Base-by-base conservation (phyloP, 1,140 invertebrate genomes). In the Proctacanthus coquilletti region DNA sequence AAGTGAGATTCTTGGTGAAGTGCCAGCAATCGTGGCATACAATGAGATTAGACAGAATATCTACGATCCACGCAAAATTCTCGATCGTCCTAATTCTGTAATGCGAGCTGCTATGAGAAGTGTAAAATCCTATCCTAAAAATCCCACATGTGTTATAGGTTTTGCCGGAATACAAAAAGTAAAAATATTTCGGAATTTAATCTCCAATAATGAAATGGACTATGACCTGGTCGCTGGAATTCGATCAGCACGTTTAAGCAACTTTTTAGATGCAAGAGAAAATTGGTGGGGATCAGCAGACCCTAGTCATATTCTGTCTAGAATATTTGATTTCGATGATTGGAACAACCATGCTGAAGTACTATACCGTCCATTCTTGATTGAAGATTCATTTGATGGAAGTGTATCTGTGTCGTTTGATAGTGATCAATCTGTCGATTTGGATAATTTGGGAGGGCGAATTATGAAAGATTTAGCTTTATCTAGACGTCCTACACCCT, bases 311-410 rank as follows among this genome's bases (percentile, higher is more conserved):
- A 97, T 99, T 19, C 69, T 75, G 43, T 69, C 76, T 33, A 72
- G 79, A 53, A 95, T 99, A 46, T 98, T 99, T 60, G 96, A 98
- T 65, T 97, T 98, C 66, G 92, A 99, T 60, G 94, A 98, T 54
- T 98, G 95, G 95, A 99, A 98, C 56, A 89, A 91, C 62, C 93
- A 92, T 59, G 91, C 92, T 0, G 74, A 93, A 23, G 92, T 91
- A 0, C 70, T 79, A 14, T 98, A 83, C 60, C 70, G 75, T 40
- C 94, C 93, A 0, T 98, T 79, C 60, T 68, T 96, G 25, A 69
- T 77, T 25, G 76, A 77, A 52, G 73, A 86, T 47, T 66, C 70
- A 33, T 74, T 86, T 46, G 75, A 81, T 42, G 71, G 76, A 0
- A 81, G 78, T 40, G 64, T 84, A n/a, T 87, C 84, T 0, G 65